These are phyloP conservation scores for Cheilosia soror DNA, from an alignment of 2,888 invertebrate genomes.

Conservation along the genomic window DNA sequence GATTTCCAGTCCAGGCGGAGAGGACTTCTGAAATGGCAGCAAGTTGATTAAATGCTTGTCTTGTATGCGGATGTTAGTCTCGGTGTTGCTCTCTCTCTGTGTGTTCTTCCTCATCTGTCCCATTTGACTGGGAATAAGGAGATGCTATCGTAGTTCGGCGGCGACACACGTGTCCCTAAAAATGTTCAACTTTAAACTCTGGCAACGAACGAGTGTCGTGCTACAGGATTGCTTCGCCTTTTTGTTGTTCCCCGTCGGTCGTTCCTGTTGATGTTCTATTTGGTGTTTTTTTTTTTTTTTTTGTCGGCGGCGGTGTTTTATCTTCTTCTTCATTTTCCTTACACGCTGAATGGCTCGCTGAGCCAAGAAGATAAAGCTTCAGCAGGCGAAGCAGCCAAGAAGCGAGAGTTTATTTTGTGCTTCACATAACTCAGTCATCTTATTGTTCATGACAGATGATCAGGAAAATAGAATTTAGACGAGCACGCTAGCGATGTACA, in stretches of 20 bases:
- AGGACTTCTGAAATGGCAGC: constrained; percentile 67
- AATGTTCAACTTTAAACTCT: constrained; percentile 68
- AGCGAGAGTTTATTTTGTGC: constrained; percentile 72
- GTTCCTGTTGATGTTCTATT: constrained; percentile 22
- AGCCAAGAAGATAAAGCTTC: constrained; percentile 33
- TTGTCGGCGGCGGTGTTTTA: background rate
- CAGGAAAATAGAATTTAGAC: constrained; percentile 73
- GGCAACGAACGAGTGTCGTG: constrained; percentile 50
- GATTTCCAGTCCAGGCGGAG: constrained; percentile 63
- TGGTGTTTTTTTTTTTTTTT: constrained; percentile 29
- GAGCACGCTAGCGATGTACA: constrained; percentile 23
- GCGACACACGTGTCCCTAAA: constrained; percentile 63
- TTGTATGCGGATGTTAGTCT: constrained; percentile 65
- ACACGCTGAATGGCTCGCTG: constrained; percentile 42
- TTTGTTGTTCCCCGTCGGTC: constrained; percentile 57
- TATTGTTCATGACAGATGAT: constrained; percentile 75
- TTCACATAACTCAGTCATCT: constrained; percentile 72
- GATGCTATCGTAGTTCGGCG: constrained; percentile 56
- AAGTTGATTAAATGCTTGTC: constrained; percentile 75
- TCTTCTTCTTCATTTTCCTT: background rate
- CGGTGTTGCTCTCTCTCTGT: constrained; percentile 42
- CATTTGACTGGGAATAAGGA: constrained; percentile 45
- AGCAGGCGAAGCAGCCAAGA: constrained; percentile 59
- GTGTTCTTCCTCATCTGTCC: constrained; percentile 56
- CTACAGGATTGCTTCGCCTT: constrained; percentile 58